Evolutionary conservation across 2,888 invertebrate species (phyloP), one percentile per base, ranked within the genome.

Genomic region (Sclerodermus sp.): DNA sequence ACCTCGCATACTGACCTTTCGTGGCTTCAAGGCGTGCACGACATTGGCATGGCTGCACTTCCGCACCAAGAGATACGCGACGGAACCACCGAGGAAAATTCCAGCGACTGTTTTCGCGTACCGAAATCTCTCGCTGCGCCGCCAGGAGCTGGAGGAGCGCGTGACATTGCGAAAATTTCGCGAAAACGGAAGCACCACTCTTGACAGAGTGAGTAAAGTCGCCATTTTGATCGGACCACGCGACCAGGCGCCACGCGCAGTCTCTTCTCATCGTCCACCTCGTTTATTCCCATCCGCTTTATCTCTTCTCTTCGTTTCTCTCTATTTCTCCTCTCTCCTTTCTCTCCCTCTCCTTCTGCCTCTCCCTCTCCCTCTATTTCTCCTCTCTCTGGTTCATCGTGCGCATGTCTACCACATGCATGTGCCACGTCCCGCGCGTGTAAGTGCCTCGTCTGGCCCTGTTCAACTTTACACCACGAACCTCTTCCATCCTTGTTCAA

Each of bases 1-100:
- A 5, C 3, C 23, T 17, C 51, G 12, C 48, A 43, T 44, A 74
- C 78, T 77, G 74, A 82, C 82, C 76, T 78, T 81, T 70, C 79
- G 82, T 42, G 79, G 56, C 66, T 81, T 83, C 45, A 81, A 76
- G 31, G 85, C 84, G 67, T 82, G 74, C 9, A 84, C 82, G 53
- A 77, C 73, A 49, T 71, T 73, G 12, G 68, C 64, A 62, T 74
- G 77, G 29, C 72, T 59, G 44, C 76, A 76, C 68, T 80, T 81
- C 61, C 80, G 79, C 38, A 77, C 76, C 15, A 80, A 62, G 54
- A 80, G 76, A 37, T 82, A 68, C 6, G 79, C 76, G 34, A 80
- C 69, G 34, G 82, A 79, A 39, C 81, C 81, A 42, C 80, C 78
- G 23, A 81, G 68, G 14, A 79, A 50, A 42, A 72, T 64, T 49